Evolutionary conservation across 2,888 invertebrate genomes (phyloP), one percentile per base, ranked within the genome.

Genomic region (Heliothis peltigera): DNA sequence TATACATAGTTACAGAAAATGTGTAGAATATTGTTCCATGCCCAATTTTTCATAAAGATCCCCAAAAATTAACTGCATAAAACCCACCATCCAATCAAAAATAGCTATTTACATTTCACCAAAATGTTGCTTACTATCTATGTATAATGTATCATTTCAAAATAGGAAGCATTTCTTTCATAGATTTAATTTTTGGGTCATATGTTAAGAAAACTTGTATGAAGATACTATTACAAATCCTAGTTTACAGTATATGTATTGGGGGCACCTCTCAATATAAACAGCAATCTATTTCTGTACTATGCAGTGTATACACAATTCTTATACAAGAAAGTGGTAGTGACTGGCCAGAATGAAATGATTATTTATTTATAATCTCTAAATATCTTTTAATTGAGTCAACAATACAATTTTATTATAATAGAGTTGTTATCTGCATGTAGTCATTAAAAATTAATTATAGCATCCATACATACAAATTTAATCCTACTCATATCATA

Each of bases 181-280:
- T 4, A 25, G 25, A 4, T 4, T n/a, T n/a, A 2, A 10, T 0
- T 39, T 39, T 39, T 39, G 15, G 39, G 39, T 39, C n/a, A 39
- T n/a, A n/a, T n/a, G 39, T 39, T 8, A 8, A 10, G n/a, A 39
- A 39, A n/a, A 39, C 17, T 7, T 18, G 15, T 22, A 4, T 12
- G 12, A 44, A 32, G 32, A 32, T 32, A 44, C 44, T 44, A 19
- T 18, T 12, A 44, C 44, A 19, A 15, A 39, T 39, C n/a, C n/a
- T 39, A 39, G 39, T 39, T 39, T 39, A 39, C 39, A 39, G 15
- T 39, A n/a, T n/a, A 39, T 39, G 39, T 39, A 39, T 39, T 39
- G 39, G 39, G 39, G 39, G 15, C 39, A 39, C 5, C 1, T 15
- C n/a, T 39, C 39, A 39, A n/a, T 39, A n/a, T 39, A 39, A 39